phyloP scores from a whole-genome alignment of 2,888 invertebrate genomes.

The Gandaritis pyraliata region DNA sequence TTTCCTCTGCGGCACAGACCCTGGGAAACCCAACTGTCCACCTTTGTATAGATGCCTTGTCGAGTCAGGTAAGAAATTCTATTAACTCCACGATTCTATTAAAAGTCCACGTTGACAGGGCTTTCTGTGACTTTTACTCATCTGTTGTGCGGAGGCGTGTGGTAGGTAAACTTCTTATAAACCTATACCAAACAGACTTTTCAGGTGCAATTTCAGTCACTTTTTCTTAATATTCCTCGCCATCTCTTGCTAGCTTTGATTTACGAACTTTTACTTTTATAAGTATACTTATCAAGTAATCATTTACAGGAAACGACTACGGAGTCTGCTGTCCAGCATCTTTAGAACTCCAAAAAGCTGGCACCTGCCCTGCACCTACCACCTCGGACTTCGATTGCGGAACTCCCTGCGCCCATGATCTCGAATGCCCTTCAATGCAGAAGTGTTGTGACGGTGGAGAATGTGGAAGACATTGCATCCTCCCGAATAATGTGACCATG shows the following conservation, averaged over 20 bases:
- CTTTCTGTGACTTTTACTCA: too few species aligned
- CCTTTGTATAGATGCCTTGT: slow-evolving; percentile 92
- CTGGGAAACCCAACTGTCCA: slow-evolving; percentile 93
- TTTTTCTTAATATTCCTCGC: too few species aligned
- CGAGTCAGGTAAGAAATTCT: slow-evolving; percentile 83
- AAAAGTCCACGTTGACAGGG: too few species aligned
- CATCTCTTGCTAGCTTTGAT: too few species aligned
- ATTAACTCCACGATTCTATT: neutral
- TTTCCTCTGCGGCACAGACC: slow-evolving; percentile 91
- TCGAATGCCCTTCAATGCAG: slow-evolving; percentile 92
- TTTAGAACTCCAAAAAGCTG: slow-evolving; percentile 90
- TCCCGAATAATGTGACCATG: slow-evolving; percentile 90
- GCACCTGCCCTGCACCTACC: slow-evolving; percentile 87
- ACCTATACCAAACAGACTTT: too few species aligned
- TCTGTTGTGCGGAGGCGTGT: too few species aligned
- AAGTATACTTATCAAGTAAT: neutral
- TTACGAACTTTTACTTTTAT: too few species aligned
- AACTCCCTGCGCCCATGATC: slow-evolving; percentile 89
- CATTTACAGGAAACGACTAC: slow-evolving; percentile 88
- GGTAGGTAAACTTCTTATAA: too few species aligned
- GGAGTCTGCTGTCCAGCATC: slow-evolving; percentile 94
- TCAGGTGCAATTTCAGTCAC: too few species aligned
- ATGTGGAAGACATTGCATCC: slow-evolving; percentile 89
- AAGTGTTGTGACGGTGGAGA: slow-evolving; percentile 91
- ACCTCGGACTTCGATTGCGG: slow-evolving; percentile 83